Percentiles rank a stretch among this genome's conserved stretches.
Conservation (phyloP, 2,113 vertebrate genomes). For the Hassar affinis region DNA sequence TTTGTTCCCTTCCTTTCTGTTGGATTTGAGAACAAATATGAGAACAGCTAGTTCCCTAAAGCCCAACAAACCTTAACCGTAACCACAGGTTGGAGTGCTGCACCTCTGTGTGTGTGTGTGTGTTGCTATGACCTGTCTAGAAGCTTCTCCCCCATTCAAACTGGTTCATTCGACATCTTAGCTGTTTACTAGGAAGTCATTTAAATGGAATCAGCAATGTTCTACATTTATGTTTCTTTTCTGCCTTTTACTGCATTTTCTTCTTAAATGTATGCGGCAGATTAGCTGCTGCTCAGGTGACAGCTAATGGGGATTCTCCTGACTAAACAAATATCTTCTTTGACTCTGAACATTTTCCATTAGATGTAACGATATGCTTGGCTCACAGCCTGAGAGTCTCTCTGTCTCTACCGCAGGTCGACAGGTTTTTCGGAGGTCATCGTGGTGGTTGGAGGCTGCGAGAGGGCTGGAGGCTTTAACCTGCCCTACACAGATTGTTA, state of each 20-base stretch:
- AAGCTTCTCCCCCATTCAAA: not conserved
- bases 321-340: not conserved
- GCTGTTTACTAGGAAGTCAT: not conserved
- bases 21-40: not conserved
- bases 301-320: not conserved
- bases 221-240: not conserved
- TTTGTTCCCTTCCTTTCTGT: not conserved
- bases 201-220: not conserved
- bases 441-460: conserved; percentile 96
- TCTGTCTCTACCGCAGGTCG: conserved; percentile 73
- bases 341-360: not conserved
- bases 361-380: not conserved
- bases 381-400: not conserved
- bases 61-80: not conserved
- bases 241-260: not conserved
- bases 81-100: not conserved
- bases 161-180: not conserved
- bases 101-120: not conserved
- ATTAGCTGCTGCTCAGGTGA: not conserved
- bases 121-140: not conserved
- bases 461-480: conserved; percentile 94
- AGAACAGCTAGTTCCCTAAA: conserved; percentile 33
- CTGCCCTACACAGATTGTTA: conserved; percentile 96
- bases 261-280: not conserved
- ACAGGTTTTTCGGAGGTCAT: conserved; percentile 97